Evolutionary conservation across 92 coral and sea anemone genomes (phyloP).

Genomic region (Anthopleura xanthogrammica): DNA sequence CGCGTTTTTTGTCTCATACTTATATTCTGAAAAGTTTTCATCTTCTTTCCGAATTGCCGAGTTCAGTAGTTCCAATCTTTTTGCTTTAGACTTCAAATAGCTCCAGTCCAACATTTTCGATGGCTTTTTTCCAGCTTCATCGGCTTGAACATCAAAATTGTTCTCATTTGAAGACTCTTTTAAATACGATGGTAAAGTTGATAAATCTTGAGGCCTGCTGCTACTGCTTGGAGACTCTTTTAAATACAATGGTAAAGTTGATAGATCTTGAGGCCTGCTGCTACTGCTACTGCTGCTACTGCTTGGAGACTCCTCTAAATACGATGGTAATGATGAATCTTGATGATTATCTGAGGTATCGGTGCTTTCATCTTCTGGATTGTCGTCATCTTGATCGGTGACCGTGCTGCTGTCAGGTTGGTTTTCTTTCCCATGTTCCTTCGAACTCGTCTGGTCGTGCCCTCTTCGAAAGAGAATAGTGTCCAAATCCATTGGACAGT

Average conservation of each 20-base stretch:
- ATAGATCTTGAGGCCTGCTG: too few species aligned
- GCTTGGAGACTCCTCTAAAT: too few species aligned
- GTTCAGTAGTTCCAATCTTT: background rate
- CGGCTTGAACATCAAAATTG: background rate
- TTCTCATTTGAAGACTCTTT: slow-evolving; percentile 16
- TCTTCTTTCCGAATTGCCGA: slow-evolving; percentile 27
- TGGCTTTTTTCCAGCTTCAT: slow-evolving; percentile 14
- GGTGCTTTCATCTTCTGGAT: background rate
- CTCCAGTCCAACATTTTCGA: background rate
- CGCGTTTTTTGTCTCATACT: slow-evolving; percentile 49
- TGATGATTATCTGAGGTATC: background rate
- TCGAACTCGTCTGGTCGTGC: slow-evolving; percentile 13
- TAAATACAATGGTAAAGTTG: too few species aligned
- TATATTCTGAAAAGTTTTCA: slow-evolving; percentile 66
- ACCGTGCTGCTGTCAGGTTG: background rate
- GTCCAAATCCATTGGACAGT: slow-evolving; percentile 60
- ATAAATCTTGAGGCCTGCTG: background rate
- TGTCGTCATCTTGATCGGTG: background rate
- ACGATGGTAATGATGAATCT: too few species aligned
- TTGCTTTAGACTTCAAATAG: background rate
- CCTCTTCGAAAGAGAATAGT: slow-evolving; percentile 35
- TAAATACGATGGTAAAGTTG: background rate
- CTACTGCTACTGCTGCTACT: too few species aligned
- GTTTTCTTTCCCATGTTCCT: background rate
- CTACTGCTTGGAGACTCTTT: too few species aligned